Conservation (phyloP, 2,113 vertebrate genomes). For the Dicerorhinus sumatrensis region DNA sequence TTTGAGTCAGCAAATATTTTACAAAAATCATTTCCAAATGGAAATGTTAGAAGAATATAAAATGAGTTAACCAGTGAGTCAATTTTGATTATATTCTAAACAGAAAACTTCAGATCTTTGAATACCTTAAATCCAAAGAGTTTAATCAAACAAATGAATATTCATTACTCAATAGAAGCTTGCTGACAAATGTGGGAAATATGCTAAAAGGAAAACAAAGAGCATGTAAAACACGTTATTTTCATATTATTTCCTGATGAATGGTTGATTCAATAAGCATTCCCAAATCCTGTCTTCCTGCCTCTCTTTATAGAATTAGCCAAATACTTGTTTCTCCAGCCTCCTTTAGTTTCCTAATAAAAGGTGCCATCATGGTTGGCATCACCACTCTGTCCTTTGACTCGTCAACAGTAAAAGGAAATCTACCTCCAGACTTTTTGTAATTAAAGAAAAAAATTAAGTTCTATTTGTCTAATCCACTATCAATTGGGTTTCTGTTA, state of each 20-base stretch:
- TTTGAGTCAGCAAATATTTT: constrained; percentile 26
- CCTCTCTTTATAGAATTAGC: constrained; percentile 14
- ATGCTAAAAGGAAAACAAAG: constrained; percentile 46
- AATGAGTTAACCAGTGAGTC: not conserved
- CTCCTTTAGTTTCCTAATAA: not conserved
- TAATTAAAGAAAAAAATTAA: constrained; percentile 5
- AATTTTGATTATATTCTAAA: constrained; percentile 12
- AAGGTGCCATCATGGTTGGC: not conserved
- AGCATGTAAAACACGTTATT: not conserved
- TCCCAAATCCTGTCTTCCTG: not conserved
- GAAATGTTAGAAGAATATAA: constrained; percentile 18
- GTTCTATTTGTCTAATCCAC: not conserved
- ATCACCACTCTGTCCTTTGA: not conserved
- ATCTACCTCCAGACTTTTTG: not conserved
- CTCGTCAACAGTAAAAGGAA: not conserved
- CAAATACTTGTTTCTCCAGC: not conserved
- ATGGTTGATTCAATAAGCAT: constrained; percentile 34
- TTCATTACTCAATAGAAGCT: constrained; percentile 29
- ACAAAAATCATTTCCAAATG: not conserved
- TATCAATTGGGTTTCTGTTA: not conserved
- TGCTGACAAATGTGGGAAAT: constrained; percentile 34
- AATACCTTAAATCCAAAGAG: not conserved
- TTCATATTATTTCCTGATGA: constrained; percentile 45
- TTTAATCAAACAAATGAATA: constrained; percentile 17
- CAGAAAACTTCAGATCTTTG: constrained; percentile 12